These are phyloP conservation scores for Pachycephus smyrnensis DNA, from an alignment of 2,888 invertebrate genomes.

Conservation along the genomic window DNA sequence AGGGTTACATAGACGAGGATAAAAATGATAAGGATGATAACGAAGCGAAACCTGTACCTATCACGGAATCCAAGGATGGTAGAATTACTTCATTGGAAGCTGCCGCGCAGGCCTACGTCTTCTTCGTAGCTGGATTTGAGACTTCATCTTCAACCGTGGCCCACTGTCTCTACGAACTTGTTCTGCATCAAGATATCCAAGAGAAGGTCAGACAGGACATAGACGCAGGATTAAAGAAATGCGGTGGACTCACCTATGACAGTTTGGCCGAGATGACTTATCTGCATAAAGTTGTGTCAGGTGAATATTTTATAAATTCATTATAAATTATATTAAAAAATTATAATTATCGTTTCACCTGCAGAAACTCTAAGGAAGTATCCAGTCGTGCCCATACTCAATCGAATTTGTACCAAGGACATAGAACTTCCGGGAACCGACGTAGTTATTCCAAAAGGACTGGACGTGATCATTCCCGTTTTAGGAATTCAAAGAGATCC, in stretches of 20 bases:
- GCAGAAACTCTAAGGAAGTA: constrained; percentile 63
- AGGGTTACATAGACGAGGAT: constrained; percentile 45
- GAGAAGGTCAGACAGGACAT: constrained; percentile 64
- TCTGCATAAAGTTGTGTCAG: constrained; percentile 65
- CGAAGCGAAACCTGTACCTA: too few relatives aligned
- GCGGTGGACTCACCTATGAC: constrained; percentile 64
- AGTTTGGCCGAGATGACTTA: constrained; percentile 67
- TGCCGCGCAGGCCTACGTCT: constrained; percentile 67
- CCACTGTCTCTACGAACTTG: constrained; percentile 67
- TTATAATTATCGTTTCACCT: neutral
- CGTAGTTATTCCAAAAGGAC: constrained; percentile 46
- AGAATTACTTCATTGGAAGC: constrained; percentile 63
- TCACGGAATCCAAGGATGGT: constrained; percentile 25
- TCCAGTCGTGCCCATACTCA: constrained; percentile 57
- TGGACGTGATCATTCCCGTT: constrained; percentile 59
- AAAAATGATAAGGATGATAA: constrained; percentile 19
- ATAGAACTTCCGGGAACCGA: constrained; percentile 42
- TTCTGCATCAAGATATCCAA: constrained; percentile 64
- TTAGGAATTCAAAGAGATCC: constrained; percentile 67
- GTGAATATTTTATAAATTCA: constrained; percentile 41
- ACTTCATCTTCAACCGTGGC: constrained; percentile 68
- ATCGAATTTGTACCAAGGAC: constrained; percentile 60
- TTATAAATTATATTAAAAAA: neutral
- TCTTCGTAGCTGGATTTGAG: constrained; percentile 69
- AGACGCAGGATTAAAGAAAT: constrained; percentile 52